These are phyloP conservation scores for Drosophila sordidapex DNA, from an alignment of 2,888 invertebrate species.

Conservation along the genomic window DNA sequence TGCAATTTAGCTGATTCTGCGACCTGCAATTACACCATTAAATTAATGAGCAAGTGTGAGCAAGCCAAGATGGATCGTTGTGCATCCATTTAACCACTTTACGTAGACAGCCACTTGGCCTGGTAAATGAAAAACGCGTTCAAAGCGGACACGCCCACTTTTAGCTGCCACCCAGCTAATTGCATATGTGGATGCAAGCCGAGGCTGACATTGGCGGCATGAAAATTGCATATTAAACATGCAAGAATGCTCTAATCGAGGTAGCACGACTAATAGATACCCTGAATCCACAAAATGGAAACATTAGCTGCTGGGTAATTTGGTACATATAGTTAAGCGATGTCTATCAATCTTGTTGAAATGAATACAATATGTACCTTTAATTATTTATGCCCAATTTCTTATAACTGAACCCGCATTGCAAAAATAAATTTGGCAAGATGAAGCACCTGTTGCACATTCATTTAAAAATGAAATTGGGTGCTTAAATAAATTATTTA, in stretches of 20 bases:
- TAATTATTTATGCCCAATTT: background rate
- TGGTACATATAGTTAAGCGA: background rate
- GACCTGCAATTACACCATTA: conserved; percentile 77
- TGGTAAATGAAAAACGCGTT: conserved; percentile 73
- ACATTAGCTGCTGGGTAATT: background rate
- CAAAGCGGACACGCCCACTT: conserved; percentile 59
- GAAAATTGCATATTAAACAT: conserved; percentile 63
- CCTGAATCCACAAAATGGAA: background rate
- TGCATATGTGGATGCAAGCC: conserved; percentile 35
- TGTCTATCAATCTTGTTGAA: background rate
- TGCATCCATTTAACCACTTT: conserved; percentile 13
- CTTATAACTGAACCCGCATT: conserved; percentile 4
- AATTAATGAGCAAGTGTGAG: conserved; percentile 72
- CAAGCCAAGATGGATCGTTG: conserved; percentile 42
- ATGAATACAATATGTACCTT: background rate
- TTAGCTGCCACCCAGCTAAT: conserved; percentile 71
- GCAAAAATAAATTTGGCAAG: conserved; percentile 62
- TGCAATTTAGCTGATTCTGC: conserved; percentile 42
- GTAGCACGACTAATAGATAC: background rate
- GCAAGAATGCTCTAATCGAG: background rate
- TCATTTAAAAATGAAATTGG: conserved; percentile 82
- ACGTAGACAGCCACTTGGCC: conserved; percentile 42
- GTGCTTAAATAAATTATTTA: conserved; percentile 84
- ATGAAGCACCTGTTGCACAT: conserved; percentile 53
- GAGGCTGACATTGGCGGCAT: conserved; percentile 36